A percentile compares a stretch with the other conserved stretches of the same genome.
phyloP scores from a whole-genome alignment of 2,888 invertebrate species.

The Ophion ellenae region DNA sequence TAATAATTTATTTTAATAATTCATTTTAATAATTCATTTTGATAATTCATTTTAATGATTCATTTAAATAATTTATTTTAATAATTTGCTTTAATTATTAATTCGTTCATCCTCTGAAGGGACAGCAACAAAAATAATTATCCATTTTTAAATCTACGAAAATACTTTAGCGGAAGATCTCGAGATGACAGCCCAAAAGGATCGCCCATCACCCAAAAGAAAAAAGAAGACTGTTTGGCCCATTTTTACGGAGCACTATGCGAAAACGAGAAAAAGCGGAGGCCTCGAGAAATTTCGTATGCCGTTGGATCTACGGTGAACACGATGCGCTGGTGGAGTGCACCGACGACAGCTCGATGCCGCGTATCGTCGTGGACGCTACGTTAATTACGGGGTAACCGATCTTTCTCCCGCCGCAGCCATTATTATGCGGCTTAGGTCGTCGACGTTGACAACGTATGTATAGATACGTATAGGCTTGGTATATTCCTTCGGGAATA shows the following conservation, averaged over 20 bases:
- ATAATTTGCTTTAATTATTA: not conserved
- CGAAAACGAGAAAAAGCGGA: not conserved
- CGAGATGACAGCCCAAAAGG: no score
- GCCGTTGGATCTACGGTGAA: not conserved
- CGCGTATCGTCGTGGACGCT: constrained; percentile 1
- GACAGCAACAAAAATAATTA: no score
- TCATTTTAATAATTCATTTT: no score
- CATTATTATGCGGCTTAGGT: constrained; percentile 10
- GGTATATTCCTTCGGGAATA: constrained; percentile 45
- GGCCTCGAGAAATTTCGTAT: not conserved
- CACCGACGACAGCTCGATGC: not conserved
- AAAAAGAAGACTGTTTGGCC: not conserved
- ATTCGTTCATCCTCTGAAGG: no score
- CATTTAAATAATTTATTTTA: no score
- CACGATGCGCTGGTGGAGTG: not conserved
- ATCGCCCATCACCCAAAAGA: no score
- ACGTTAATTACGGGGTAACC: constrained; percentile 50
- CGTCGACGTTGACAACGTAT: constrained; percentile 35
- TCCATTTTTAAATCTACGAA: no score
- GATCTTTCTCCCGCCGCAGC: constrained; percentile 14
- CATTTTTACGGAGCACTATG: not conserved
- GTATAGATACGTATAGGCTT: constrained; percentile 2
- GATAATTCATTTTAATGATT: not conserved
- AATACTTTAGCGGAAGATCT: no score
- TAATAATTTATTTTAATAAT: not conserved